Evolutionary conservation across 2,888 invertebrate species (phyloP), one percentile per base, ranked within the genome.

Genomic region (Aproaerema taeniolella): DNA sequence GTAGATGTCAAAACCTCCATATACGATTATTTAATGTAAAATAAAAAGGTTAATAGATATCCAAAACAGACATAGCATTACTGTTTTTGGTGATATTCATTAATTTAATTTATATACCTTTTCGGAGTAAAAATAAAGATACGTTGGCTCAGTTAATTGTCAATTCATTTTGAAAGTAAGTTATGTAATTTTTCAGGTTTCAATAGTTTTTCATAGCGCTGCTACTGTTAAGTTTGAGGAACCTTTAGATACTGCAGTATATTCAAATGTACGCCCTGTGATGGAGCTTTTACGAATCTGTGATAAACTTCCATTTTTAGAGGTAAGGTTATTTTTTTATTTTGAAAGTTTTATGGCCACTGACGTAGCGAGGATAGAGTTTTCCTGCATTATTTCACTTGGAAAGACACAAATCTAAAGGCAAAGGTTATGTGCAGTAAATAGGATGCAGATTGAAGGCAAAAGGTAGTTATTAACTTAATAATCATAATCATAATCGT

Each of bases 221-320:
- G 93, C 93, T 8, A 93, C 92, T 1, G 90, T 93, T 32, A 34
- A 34, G 10, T 12, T 34, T 5, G 7, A 34, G 5, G 34, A 14
- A 10, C 11, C 25, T 2, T 9, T 34, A 2, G 14, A 15, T 2
- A 1, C 89, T 15, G 90, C 92, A 1, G 88, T 92, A 8, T 89
- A 89, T 52, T 90, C 92, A 86, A 93, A 93, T 69, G 88, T 93
- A 44, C 68, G 89, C 20, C 92, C 91, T 45, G 91, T 91, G 7
- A 88, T 89, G 50, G 77, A 89, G 43, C 77, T 93, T 46, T 72
- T 93, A 35, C 79, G 89, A 42, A 71, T 93, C 33, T 90, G 91
- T 63, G 89, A 89, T 58, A 81, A 88, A 46, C 90, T 93, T 83
- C 79, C 81, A 37, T 82, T 89, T 41, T 71, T 92, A 35, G 88